These are phyloP conservation scores for Sinocyclocheilus maitianheensis DNA, from an alignment of 2,113 vertebrate genomes.

Conservation along the genomic window DNA sequence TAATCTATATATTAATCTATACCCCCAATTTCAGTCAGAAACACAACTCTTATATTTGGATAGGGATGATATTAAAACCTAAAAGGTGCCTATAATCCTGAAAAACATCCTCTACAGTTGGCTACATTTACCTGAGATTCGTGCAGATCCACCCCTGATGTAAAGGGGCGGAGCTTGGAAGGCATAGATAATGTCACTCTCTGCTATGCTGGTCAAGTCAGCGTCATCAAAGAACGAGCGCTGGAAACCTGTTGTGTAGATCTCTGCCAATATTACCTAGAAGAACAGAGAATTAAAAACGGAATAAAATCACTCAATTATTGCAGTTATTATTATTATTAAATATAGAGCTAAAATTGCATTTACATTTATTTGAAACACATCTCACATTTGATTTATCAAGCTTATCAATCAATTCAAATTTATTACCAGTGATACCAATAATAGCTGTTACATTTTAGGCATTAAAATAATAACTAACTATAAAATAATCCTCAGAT, in stretches of 20 bases:
- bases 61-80: background rate
- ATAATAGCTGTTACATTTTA: background rate
- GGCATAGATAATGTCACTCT: constrained; percentile 85
- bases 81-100: background rate
- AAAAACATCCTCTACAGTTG: background rate
- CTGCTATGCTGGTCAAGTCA: constrained; percentile 80
- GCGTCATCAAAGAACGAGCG: constrained; percentile 89
- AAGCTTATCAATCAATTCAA: background rate
- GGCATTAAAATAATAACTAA: background rate
- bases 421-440: background rate
- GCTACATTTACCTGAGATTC: constrained; percentile 71
- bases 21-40: background rate
- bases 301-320: background rate
- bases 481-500: background rate
- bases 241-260: constrained; percentile 85
- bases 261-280: constrained; percentile 90
- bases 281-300: background rate
- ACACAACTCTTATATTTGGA: background rate
- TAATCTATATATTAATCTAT: too few relatives aligned
- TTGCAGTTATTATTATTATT: background rate
- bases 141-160: constrained; percentile 71
- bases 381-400: too few relatives aligned
- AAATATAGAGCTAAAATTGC: background rate
- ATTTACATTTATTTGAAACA: background rate
- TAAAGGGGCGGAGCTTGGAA: constrained; percentile 82